A percentile compares a stretch with the other conserved stretches of the same genome.
phyloP scores from a whole-genome alignment of 2,888 invertebrate genomes.

The Crioceris asparagi region DNA sequence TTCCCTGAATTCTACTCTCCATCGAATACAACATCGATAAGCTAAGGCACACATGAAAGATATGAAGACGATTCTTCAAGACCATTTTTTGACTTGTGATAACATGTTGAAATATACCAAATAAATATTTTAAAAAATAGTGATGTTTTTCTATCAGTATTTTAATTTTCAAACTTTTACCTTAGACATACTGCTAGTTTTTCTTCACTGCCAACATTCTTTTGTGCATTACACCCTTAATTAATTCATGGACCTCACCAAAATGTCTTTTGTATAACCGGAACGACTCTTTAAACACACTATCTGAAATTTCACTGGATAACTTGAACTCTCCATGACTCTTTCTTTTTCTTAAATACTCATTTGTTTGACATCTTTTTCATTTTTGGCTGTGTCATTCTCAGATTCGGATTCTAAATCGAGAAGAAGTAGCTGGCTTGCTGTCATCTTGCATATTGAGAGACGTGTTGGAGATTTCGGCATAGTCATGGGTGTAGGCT shows the following conservation, averaged over 20 bases:
- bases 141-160: slow-evolving; percentile 1
- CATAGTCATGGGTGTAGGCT: background rate
- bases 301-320: slow-evolving; percentile 6
- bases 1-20: slow-evolving; percentile 6
- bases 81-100: slow-evolving; percentile 3
- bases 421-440: slow-evolving; percentile 1
- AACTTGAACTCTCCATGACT: slow-evolving; percentile 6
- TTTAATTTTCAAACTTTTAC: slow-evolving; percentile 1
- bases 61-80: slow-evolving; percentile 4
- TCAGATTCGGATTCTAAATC: slow-evolving; percentile 1
- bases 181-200: slow-evolving; percentile 7
- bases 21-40: slow-evolving; percentile 5
- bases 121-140: slow-evolving; percentile 2
- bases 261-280: slow-evolving; percentile 6
- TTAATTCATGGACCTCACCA: too few relatives aligned
- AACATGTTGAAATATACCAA: background rate
- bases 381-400: slow-evolving; percentile 2
- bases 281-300: slow-evolving; percentile 5
- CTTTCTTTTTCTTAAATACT: slow-evolving; percentile 7
- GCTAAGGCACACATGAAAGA: slow-evolving; percentile 5
- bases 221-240: slow-evolving; percentile 6
- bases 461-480: too few relatives aligned
- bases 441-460: too few relatives aligned
- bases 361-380: slow-evolving; percentile 4
- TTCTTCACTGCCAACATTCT: slow-evolving; percentile 5